Evolutionary conservation across 2,797 vertebrate genomes (phyloP).

Genomic region (Psittacula derbiana): DNA sequence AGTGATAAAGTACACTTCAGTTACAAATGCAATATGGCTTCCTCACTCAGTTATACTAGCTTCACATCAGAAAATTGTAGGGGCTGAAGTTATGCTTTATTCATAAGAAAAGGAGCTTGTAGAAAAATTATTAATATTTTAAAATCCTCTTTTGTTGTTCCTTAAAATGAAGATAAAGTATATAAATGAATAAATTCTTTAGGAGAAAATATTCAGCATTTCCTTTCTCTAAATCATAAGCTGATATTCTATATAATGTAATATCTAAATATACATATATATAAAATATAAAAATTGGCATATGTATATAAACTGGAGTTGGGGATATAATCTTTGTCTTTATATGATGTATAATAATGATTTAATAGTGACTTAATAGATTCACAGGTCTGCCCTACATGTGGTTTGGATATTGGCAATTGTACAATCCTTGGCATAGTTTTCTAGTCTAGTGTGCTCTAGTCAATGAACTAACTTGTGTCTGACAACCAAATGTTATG

Average conservation of each 20-base stretch:
- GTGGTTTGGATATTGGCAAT: not conserved
- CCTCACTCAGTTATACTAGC: not conserved
- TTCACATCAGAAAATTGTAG: not conserved
- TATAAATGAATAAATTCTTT: conserved; percentile 1
- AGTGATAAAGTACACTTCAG: not conserved
- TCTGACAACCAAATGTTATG: not conserved
- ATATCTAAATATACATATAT: not conserved
- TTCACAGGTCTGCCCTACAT: not conserved
- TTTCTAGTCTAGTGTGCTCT: not conserved
- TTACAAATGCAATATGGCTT: not conserved
- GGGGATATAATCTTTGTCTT: not conserved
- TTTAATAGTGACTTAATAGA: not conserved
- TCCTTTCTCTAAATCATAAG: conserved; percentile 32
- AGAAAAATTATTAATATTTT: conserved; percentile 15
- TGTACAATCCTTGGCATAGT: not conserved
- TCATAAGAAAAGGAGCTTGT: not conserved
- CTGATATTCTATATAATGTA: not conserved
- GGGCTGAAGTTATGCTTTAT: not conserved
- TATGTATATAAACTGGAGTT: not conserved
- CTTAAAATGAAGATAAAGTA: not conserved
- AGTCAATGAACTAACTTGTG: not conserved
- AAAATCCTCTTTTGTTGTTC: not conserved
- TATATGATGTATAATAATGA: not conserved
- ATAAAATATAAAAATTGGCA: not conserved
- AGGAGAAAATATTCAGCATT: conserved; percentile 20